Evolutionary conservation across 2,888 invertebrate species (phyloP).

Genomic region (Neoitamus cyanurus): DNA sequence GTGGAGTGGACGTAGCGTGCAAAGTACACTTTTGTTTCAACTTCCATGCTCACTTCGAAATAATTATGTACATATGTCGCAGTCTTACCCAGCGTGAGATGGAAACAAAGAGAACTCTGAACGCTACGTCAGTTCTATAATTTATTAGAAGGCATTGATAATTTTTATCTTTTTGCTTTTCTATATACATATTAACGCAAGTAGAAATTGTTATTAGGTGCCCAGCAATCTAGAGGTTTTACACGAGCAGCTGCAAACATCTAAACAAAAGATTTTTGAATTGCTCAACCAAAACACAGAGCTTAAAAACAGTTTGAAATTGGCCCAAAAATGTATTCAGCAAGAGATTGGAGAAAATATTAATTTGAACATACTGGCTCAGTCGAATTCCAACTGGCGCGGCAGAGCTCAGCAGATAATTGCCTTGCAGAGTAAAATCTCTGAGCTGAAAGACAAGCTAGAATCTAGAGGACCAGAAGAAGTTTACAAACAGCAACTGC

Average conservation of each 20-base stretch:
- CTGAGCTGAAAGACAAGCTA: constrained; percentile 74
- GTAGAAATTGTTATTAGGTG: constrained; percentile 54
- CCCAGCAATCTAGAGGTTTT: constrained; percentile 55
- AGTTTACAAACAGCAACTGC: constrained; percentile 61
- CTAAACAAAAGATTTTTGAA: constrained; percentile 75
- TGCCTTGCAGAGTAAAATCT: constrained; percentile 75
- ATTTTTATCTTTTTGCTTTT: no score
- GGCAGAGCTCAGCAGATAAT: constrained; percentile 82
- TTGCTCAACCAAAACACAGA: constrained; percentile 76
- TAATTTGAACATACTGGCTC: constrained; percentile 72
- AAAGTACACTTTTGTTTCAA: no score
- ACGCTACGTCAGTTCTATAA: no score
- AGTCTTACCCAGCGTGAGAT: no score
- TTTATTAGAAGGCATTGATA: no score
- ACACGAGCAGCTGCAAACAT: constrained; percentile 70
- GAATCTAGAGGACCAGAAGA: constrained; percentile 40
- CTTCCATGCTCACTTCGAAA: no score
- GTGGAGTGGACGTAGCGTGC: no score
- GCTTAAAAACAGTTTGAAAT: constrained; percentile 77
- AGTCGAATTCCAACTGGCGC: constrained; percentile 75
- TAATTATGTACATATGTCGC: no score
- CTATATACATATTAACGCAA: no score
- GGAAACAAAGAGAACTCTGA: no score
- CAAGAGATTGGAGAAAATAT: constrained; percentile 81
- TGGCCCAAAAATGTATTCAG: constrained; percentile 78